A percentile compares a stretch with the other conserved stretches of the same genome.
Evolutionary conservation across 2,797 vertebrate genomes (phyloP).

Genomic region (Clarias platycephalus): DNA sequence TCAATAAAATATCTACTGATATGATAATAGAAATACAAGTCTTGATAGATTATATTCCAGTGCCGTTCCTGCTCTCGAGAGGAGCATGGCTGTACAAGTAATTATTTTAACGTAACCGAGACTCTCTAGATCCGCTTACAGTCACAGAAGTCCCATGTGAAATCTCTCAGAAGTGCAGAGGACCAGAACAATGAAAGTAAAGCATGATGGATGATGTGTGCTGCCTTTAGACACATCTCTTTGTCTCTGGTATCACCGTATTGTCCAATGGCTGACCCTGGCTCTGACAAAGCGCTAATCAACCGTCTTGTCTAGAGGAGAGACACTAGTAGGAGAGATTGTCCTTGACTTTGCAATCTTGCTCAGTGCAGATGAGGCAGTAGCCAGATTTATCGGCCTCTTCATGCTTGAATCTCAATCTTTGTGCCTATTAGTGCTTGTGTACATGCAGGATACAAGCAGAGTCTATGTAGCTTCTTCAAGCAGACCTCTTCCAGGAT

Average conservation of each 20-base stretch:
- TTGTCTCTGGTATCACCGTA: slow-evolving; percentile 4
- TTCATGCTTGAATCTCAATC: slow-evolving; percentile 21
- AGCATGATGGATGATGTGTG: slow-evolving; percentile 46
- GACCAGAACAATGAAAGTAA: slow-evolving; percentile 37
- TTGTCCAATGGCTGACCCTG: slow-evolving; percentile 27
- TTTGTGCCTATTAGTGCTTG: slow-evolving; percentile 7
- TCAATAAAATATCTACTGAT: slow-evolving; percentile 38
- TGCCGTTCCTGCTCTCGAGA: slow-evolving; percentile 38
- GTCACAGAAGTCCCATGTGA: slow-evolving; percentile 25
- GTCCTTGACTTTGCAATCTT: slow-evolving; percentile 28
- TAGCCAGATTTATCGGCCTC: slow-evolving; percentile 12
- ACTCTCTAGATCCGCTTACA: slow-evolving; percentile 40
- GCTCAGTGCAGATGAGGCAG: slow-evolving; percentile 20
- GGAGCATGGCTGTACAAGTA: slow-evolving; percentile 38
- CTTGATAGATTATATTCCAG: slow-evolving; percentile 41
- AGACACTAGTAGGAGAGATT: not conserved
- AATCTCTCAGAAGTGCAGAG: slow-evolving; percentile 20
- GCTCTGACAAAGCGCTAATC: slow-evolving; percentile 22
- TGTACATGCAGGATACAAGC: slow-evolving; percentile 13
- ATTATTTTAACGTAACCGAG: slow-evolving; percentile 42
- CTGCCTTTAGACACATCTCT: slow-evolving; percentile 30
- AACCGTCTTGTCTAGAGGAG: slow-evolving; percentile 22
- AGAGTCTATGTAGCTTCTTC: not conserved
- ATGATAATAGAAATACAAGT: slow-evolving; percentile 30
- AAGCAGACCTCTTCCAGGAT: not conserved